A percentile compares a stretch with the other conserved stretches of the same genome.
phyloP scores from a whole-genome alignment of 2,888 invertebrate species.

The Plagiodera versicolora region DNA sequence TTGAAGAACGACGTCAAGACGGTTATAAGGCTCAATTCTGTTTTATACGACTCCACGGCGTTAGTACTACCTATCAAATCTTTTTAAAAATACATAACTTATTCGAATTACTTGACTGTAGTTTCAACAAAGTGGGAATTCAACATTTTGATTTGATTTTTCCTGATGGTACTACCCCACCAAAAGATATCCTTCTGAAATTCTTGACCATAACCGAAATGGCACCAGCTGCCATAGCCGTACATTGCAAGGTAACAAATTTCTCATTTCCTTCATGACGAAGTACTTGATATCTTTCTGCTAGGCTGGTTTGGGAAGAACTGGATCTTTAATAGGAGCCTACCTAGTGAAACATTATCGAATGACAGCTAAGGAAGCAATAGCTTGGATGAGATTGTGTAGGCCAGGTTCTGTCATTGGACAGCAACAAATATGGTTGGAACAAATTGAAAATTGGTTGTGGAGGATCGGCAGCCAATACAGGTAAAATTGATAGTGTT shows the following conservation, averaged over 20 bases:
- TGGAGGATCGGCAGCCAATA: constrained; percentile 61
- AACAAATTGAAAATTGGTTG: constrained; percentile 54
- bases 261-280: no score
- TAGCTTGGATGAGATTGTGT: constrained; percentile 87
- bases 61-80: constrained; percentile 50
- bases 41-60: constrained; percentile 74
- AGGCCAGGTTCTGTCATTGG: constrained; percentile 88
- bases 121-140: constrained; percentile 75
- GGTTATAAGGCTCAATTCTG: constrained; percentile 83
- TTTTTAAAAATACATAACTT: no score
- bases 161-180: constrained; percentile 84
- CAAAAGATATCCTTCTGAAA: constrained; percentile 72
- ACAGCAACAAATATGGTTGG: constrained; percentile 78
- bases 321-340: constrained; percentile 85
- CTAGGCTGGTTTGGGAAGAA: constrained; percentile 88
- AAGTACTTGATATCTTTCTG: background rate
- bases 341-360: constrained; percentile 84
- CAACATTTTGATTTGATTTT: constrained; percentile 86
- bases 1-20: constrained; percentile 76
- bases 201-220: constrained; percentile 82
- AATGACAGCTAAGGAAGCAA: constrained; percentile 80
- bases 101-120: no score
- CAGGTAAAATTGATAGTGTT: constrained; percentile 52
- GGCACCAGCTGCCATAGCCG: constrained; percentile 76
- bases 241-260: constrained; percentile 83